Evolutionary conservation across 1,140 invertebrate species (phyloP).

Genomic region (Drosophila teissieri): DNA sequence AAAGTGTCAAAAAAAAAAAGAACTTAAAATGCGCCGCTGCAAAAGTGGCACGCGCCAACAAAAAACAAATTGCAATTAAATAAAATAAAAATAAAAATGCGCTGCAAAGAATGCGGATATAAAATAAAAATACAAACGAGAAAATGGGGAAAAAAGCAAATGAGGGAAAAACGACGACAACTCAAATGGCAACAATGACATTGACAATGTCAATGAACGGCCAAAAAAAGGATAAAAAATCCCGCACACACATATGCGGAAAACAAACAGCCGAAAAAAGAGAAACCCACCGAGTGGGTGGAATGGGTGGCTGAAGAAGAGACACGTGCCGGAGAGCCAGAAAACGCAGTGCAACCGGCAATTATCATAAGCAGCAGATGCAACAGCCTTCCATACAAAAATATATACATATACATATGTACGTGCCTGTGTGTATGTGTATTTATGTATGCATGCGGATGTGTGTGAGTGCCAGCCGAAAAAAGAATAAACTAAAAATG

Average conservation of each 20-base stretch:
- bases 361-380: constrained; percentile 80
- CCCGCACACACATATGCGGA: constrained; percentile 24
- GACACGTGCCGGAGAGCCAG: constrained; percentile 65
- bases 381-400: constrained; percentile 52
- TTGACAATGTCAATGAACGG: constrained; percentile 82
- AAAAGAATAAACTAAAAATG: constrained; percentile 77
- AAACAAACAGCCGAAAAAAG: constrained; percentile 48
- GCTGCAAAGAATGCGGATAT: constrained; percentile 35
- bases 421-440: neutral
- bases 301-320: neutral
- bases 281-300: constrained; percentile 1
- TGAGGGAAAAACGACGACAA: constrained; percentile 61
- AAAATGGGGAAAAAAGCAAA: constrained; percentile 15
- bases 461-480: constrained; percentile 56
- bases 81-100: constrained; percentile 66
- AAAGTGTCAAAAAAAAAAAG: constrained; percentile 68
- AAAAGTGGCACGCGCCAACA: constrained; percentile 73
- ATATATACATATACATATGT: neutral
- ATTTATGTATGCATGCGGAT: neutral
- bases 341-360: constrained; percentile 67
- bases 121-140: constrained; percentile 48
- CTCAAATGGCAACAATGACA: constrained; percentile 76
- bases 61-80: constrained; percentile 77
- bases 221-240: constrained; percentile 58
- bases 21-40: constrained; percentile 54